phyloP scores from a whole-genome alignment of 2,113 vertebrate species.

The Murina feae region DNA sequence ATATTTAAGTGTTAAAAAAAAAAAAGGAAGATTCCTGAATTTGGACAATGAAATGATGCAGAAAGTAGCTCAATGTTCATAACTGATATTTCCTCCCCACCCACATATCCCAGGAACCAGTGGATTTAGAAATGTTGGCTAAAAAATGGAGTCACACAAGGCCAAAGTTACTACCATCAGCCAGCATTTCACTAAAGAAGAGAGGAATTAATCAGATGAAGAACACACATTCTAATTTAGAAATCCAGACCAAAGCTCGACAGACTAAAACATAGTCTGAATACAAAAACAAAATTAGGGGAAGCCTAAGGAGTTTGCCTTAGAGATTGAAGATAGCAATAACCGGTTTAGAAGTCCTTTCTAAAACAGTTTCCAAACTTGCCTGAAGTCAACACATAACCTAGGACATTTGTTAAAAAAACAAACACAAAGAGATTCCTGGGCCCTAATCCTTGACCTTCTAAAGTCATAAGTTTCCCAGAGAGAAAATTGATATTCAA shows the following conservation, averaged over 20 bases:
- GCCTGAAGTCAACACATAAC: neutral
- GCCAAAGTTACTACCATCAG: constrained; percentile 26
- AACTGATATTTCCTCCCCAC: constrained; percentile 32
- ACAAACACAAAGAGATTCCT: neutral
- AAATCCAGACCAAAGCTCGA: constrained; percentile 41
- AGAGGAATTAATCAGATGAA: constrained; percentile 22
- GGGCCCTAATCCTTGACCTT: neutral
- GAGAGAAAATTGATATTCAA: neutral
- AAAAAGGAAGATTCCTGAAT: constrained; percentile 14
- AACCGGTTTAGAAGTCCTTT: neutral
- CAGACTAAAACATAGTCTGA: constrained; percentile 30
- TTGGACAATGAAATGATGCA: constrained; percentile 32
- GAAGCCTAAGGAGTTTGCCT: neutral
- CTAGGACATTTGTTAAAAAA: neutral
- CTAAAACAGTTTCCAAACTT: neutral
- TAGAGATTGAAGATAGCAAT: neutral
- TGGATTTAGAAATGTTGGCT: neutral
- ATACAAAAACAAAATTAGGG: constrained; percentile 22
- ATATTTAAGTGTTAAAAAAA: neutral
- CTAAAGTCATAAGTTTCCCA: neutral
- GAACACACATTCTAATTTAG: constrained; percentile 42
- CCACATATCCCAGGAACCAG: constrained; percentile 27
- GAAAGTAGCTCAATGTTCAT: constrained; percentile 20
- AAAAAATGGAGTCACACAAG: constrained; percentile 35
- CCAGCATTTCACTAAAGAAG: neutral